Evolutionary conservation across 2,888 invertebrate genomes (phyloP).

Genomic region (Leucozona laternaria): DNA sequence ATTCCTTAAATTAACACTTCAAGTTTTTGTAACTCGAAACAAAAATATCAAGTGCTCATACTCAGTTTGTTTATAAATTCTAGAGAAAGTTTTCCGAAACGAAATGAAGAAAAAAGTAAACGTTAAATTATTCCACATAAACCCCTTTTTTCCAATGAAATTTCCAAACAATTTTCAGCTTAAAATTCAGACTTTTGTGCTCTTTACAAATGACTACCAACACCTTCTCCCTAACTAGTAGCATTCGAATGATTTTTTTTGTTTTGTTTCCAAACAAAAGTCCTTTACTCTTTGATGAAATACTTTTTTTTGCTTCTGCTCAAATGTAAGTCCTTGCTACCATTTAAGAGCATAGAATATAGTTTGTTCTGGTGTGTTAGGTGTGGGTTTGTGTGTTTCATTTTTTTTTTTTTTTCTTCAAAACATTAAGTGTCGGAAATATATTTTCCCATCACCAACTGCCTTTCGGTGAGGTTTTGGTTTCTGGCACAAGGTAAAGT

Average conservation of each 20-base stretch:
- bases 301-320: too few relatives aligned
- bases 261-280: too few relatives aligned
- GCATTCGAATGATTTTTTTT: neutral
- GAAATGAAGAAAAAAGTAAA: neutral
- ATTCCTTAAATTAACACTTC: neutral
- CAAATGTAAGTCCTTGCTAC: neutral
- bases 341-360: neutral
- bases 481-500: slow-evolving; percentile 23
- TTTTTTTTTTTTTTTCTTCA: neutral
- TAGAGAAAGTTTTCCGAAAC: neutral
- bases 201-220: neutral
- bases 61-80: neutral
- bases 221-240: neutral
- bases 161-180: slow-evolving; percentile 1
- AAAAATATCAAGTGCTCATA: too few relatives aligned
- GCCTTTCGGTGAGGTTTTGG: too few relatives aligned
- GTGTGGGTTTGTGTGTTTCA: neutral
- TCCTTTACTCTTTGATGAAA: neutral
- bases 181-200: neutral
- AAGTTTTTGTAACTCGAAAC: neutral
- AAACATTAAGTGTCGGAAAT: slow-evolving; percentile 21
- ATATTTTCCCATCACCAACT: neutral
- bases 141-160: neutral
- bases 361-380: neutral
- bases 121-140: neutral